These are phyloP conservation scores for Ditylenchus weischeri DNA, from an alignment of 2,888 invertebrate genomes.

Conservation along the genomic window DNA sequence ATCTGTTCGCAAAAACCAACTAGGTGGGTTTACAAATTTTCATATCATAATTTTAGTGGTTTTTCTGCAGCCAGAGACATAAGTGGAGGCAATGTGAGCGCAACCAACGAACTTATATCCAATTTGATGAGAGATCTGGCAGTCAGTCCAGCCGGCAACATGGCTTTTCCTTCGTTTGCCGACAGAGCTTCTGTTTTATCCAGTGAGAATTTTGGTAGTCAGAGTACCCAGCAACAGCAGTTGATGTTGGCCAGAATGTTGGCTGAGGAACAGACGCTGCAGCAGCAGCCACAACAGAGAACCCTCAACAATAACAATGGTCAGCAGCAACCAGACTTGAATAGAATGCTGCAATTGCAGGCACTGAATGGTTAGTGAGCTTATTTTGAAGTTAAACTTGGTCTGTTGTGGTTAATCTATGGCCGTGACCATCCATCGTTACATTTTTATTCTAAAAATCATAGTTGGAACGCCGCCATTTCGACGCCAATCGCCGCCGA, in stretches of 20 bases:
- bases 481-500: too few species aligned
- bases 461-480: too few species aligned
- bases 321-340: not conserved
- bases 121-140: slow-evolving; percentile 1
- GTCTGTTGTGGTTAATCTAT: too few species aligned
- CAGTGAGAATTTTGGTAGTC: not conserved
- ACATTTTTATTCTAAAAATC: too few species aligned
- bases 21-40: not conserved
- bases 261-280: not conserved
- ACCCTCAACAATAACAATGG: not conserved
- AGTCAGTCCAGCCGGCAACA: slow-evolving; percentile 7
- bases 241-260: slow-evolving; percentile 5
- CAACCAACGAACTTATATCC: slow-evolving; percentile 2
- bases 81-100: slow-evolving; percentile 6
- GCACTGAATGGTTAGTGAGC: not conserved
- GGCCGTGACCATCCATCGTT: too few species aligned
- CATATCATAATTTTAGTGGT: too few species aligned
- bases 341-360: slow-evolving; percentile 5
- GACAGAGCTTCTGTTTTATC: not conserved
- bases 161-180: not conserved
- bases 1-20: not conserved
- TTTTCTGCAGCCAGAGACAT: not conserved
- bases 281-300: not conserved
- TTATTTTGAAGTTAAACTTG: too few species aligned
- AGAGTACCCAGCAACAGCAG: slow-evolving; percentile 6